These are phyloP conservation scores for Corticium candelabrum DNA, from an alignment of 37 sponge, comb jelly and placozoan species.

Conservation along the genomic window DNA sequence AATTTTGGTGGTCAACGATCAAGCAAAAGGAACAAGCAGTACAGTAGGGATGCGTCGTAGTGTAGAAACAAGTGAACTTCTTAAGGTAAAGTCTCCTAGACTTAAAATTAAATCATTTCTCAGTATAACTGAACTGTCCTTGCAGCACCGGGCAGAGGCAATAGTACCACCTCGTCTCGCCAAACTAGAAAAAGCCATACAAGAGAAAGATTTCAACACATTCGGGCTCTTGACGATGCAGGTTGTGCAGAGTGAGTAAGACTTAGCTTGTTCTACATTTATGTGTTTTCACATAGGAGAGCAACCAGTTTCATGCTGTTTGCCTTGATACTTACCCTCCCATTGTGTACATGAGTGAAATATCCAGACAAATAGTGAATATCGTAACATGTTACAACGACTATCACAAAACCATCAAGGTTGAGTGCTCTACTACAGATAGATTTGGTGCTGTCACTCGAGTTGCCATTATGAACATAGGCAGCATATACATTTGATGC, in stretches of 20 bases:
- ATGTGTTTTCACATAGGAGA: conserved; percentile 69
- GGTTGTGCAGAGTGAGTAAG: conserved; percentile 29
- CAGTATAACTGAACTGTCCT: conserved; percentile 1
- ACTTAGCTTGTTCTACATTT: background rate
- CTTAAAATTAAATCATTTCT: background rate
- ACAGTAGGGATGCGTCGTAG: conserved; percentile 79
- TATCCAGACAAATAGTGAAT: conserved; percentile 63
- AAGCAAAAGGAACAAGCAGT: conserved; percentile 79
- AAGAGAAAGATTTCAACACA: conserved; percentile 2
- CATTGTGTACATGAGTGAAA: conserved; percentile 83
- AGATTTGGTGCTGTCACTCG: no score
- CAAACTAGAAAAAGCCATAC: conserved; percentile 73
- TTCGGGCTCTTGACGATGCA: conserved; percentile 5
- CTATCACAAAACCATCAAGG: conserved; percentile 40
- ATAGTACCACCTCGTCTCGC: conserved; percentile 75
- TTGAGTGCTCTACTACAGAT: conserved; percentile 1
- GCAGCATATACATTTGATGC: conserved; percentile 97
- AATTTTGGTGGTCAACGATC: conserved; percentile 84
- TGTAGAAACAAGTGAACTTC: conserved; percentile 75
- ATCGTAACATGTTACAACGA: conserved; percentile 71
- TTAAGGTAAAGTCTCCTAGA: conserved; percentile 23
- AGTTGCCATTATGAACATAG: no score
- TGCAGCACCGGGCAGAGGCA: conserved; percentile 45
- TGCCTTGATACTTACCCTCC: conserved; percentile 96
- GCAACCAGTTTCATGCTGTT: conserved; percentile 97